Base-by-base conservation (phyloP, 1,140 invertebrate species). In the Probaryconus sp. region DNA sequence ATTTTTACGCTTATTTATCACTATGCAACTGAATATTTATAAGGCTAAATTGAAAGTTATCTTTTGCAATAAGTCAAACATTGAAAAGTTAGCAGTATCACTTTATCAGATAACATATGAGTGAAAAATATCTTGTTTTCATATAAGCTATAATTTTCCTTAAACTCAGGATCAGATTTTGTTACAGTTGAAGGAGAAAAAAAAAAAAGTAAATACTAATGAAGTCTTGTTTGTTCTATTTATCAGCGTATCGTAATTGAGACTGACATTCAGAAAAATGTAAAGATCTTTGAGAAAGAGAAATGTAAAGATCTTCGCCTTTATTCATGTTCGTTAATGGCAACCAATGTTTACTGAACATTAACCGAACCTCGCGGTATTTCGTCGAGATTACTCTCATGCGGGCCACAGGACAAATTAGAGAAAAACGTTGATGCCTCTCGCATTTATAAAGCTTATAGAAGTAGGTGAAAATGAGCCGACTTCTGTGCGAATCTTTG, bases 381-480 rank as follows among this genome's bases (percentile, higher is more conserved):
- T 81, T 72, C 73, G 69, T 82, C 80, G 79, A 51, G 79, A 73
- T 80, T 82, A 80, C 13, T 40, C 45, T 55, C 35, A 76, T 79
- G 80, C 79, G 79, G 74, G 78, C 21, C 33, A 33, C 43, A 11
- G 60, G 56, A 81, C 76, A 79, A 81, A 80, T 81, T 80, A 73
- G 77, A 74, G 60, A 77, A 77, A 80, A 80, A 74, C 61, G 33
- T 72, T 56, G 43, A 75, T 50, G 50, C 50, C 18, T 31, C 21
- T 33, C 16, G 37, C 65, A 82, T 82, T 82, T 80, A 64, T 82
- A 80, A 79, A 45, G 76, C 60, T 80, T 74, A 77, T 21, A 21
- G 10, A 45, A 48, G 21, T 55, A 55, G 37, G 42, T 73, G 47
- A 61, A 64, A 7, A 50, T 16, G 58, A 24, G 14, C 18, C 7